phyloP scores from a whole-genome alignment of 2,888 invertebrate species.

The Smittia sp. region DNA sequence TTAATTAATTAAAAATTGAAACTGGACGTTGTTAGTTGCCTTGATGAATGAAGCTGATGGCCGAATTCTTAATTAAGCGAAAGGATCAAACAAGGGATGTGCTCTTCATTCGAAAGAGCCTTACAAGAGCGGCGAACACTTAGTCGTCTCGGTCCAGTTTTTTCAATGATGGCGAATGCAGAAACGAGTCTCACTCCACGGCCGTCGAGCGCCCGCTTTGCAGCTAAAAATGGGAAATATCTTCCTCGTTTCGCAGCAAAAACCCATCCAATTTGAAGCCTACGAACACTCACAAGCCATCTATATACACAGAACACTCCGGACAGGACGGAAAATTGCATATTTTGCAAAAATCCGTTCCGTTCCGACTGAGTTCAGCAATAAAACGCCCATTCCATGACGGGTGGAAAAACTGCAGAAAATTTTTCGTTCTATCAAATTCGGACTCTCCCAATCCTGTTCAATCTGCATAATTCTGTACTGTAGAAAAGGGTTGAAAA shows the following conservation, averaged over 20 bases:
- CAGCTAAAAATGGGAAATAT: background rate
- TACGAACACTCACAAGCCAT: background rate
- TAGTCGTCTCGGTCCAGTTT: background rate
- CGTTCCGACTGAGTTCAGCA: background rate
- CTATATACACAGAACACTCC: background rate
- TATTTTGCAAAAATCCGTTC: constrained; percentile 12
- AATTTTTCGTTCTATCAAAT: background rate
- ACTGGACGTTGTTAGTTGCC: background rate
- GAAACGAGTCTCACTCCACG: background rate
- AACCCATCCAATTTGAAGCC: background rate
- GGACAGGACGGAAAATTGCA: background rate
- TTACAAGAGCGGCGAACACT: no score
- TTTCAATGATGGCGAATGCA: background rate
- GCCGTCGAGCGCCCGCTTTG: background rate
- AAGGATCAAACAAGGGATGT: constrained; percentile 1
- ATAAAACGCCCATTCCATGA: background rate
- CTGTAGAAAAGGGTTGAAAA: background rate
- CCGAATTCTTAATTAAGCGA: constrained; percentile 34
- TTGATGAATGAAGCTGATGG: background rate
- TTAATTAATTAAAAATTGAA: constrained; percentile 36
- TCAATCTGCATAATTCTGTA: background rate
- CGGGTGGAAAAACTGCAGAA: background rate
- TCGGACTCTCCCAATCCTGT: background rate
- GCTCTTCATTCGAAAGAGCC: background rate
- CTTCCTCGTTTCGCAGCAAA: background rate